Base-by-base conservation (phyloP, 2,888 invertebrate genomes). In the Folsomia manolachei region DNA sequence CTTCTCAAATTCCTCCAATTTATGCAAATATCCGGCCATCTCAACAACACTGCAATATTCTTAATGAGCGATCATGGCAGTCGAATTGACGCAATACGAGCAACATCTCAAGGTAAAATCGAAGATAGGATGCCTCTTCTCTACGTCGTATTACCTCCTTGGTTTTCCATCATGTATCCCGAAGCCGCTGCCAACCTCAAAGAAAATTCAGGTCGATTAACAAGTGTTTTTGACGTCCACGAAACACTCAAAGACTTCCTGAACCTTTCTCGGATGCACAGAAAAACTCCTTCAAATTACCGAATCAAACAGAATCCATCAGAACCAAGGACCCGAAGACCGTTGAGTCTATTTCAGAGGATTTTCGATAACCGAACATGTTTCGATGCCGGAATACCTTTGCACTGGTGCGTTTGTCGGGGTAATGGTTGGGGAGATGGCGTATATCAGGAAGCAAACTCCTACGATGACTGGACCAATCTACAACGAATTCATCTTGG, bases 41-140 rank as follows among this genome's bases (percentile, higher is more conserved):
- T 93, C 69, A 88, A 91, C 69, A 87, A 88, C 26, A 92, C 92
- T 0, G 86, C 89, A 81, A 52, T 94, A 69, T 83, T 93, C 14
- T 82, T 87, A 62, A 86, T 95, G 85, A 95, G 95, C 83, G 96
- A 96, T 83, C 96, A 96, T 82, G 96, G 96, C 0, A 89, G 94
- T 73, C 86, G 95, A 75, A 94, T 92, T 90, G 95, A 95, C 1
- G 87, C 87, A 11, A 93, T 94, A 79, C 87, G 95, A 18, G 86
- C 87, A 79, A 95, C 95, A 0, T 92, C 91, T 83, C 93, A 95
- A 63, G 86, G 85, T 0, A 83, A 84, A 82, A 87, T 95, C 82
- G 96, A 96, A 83, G 95, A 94, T 83, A 88, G 95, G 66, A 86
- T 95, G 71, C 96, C 97, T 0, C 89, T 94, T 78, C 86, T 94